Percentiles rank a stretch among this genome's conserved stretches.
phyloP scores from a whole-genome alignment of 2,888 invertebrate genomes.

The Steromphala cineraria region DNA sequence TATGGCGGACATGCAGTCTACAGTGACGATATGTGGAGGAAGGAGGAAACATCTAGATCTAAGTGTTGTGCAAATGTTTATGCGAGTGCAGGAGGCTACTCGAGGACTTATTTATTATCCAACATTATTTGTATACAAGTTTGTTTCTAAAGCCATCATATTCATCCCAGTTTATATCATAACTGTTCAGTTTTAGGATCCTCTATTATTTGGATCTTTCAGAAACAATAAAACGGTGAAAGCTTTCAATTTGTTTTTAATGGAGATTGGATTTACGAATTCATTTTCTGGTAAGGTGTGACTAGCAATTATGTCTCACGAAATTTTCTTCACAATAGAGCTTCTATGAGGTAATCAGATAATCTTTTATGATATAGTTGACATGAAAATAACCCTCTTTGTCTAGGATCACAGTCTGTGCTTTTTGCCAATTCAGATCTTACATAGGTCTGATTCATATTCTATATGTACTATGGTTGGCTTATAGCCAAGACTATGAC shows the following conservation, averaged over 20 bases:
- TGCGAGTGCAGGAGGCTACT: neutral
- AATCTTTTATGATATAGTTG: too few species aligned
- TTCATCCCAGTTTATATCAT: constrained; percentile 6
- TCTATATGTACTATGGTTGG: too few species aligned
- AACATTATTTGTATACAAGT: neutral
- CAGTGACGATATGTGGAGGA: neutral
- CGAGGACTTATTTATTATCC: neutral
- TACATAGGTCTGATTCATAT: too few species aligned
- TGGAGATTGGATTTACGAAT: neutral
- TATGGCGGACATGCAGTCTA: neutral
- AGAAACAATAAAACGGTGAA: neutral
- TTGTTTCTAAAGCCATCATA: constrained; percentile 1
- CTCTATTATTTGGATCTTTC: neutral
- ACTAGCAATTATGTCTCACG: too few species aligned
- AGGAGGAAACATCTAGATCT: neutral
- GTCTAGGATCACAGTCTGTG: too few species aligned
- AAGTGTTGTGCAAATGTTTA: neutral
- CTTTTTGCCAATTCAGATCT: too few species aligned
- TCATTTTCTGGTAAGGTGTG: too few species aligned
- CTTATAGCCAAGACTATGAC: too few species aligned
- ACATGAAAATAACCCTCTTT: too few species aligned
- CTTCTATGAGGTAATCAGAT: too few species aligned
- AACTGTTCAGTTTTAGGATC: neutral
- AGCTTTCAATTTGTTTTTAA: neutral
- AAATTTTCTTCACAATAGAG: too few species aligned